These are phyloP conservation scores for Enteromius mattozi DNA, from an alignment of 2,797 vertebrate genomes.

Conservation along the genomic window DNA sequence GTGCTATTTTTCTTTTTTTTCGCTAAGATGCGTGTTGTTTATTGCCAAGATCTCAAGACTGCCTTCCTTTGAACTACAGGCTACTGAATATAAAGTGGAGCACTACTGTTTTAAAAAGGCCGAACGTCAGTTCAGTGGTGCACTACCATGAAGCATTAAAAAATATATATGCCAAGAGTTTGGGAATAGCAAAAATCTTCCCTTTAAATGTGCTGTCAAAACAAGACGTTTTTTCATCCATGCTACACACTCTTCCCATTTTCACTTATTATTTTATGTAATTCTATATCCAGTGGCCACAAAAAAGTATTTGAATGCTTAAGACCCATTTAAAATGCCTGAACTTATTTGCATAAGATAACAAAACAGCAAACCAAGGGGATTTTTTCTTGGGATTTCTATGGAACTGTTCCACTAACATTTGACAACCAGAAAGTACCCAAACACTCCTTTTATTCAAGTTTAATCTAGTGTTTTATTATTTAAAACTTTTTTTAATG, in stretches of 20 bases:
- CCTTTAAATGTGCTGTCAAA: conserved; percentile 7
- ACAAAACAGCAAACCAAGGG: background rate
- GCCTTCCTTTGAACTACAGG: conserved; percentile 23
- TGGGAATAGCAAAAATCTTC: conserved; percentile 8
- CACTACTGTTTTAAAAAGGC: conserved; percentile 16
- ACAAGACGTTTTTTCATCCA: background rate
- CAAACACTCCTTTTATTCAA: background rate
- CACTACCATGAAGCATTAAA: conserved; percentile 14
- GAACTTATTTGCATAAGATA: background rate
- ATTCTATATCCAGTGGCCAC: background rate
- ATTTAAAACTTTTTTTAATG: background rate
- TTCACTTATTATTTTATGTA: background rate
- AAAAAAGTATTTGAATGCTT: background rate
- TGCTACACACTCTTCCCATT: background rate
- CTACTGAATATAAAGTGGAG: conserved; percentile 27
- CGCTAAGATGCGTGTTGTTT: conserved; percentile 14
- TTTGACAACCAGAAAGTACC: background rate
- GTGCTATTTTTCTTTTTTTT: background rate
- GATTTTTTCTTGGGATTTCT: background rate
- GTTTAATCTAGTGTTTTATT: background rate
- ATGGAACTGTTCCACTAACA: background rate
- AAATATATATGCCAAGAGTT: conserved; percentile 2
- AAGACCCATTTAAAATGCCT: background rate
- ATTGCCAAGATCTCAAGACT: conserved; percentile 8
- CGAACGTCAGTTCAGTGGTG: background rate